These are phyloP conservation scores for Hyles euphorbiae DNA, from an alignment of 1,140 invertebrate species.

Conservation along the genomic window DNA sequence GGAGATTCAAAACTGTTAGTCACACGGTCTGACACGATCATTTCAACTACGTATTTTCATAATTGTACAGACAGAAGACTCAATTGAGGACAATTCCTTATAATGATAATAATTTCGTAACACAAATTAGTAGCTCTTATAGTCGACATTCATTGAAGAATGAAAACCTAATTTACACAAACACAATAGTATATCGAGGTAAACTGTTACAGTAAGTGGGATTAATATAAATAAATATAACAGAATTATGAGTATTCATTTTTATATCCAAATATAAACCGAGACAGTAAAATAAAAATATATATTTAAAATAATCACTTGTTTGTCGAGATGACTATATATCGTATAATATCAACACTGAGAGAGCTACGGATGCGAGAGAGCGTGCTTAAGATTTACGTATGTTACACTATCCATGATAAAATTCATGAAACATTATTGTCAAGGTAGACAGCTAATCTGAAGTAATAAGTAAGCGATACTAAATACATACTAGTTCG, in stretches of 20 bases:
- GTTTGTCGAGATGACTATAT: no score
- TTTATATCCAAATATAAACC: constrained; percentile 10
- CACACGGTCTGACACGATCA: not conserved
- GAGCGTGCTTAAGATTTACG: constrained; percentile 18
- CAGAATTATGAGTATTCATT: no score
- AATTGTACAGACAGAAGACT: no score
- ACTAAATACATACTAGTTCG: constrained; percentile 32
- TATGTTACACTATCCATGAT: constrained; percentile 17
- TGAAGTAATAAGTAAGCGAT: constrained; percentile 29
- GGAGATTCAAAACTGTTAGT: constrained; percentile 17
- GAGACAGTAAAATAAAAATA: constrained; percentile 13
- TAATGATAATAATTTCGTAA: no score
- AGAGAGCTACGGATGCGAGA: constrained; percentile 34
- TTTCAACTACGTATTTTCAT: not conserved
- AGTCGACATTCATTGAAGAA: no score
- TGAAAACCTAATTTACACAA: no score
- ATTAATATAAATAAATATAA: no score
- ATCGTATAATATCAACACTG: constrained; percentile 19
- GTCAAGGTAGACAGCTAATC: constrained; percentile 41
- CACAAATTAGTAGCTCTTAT: no score
- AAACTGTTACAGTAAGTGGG: no score
- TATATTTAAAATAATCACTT: not conserved
- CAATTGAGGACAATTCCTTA: no score
- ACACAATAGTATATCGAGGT: no score
- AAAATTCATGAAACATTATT: constrained; percentile 40